Evolutionary conservation across 2,797 vertebrate species (phyloP).

Genomic region (Apodemus agrarius): DNA sequence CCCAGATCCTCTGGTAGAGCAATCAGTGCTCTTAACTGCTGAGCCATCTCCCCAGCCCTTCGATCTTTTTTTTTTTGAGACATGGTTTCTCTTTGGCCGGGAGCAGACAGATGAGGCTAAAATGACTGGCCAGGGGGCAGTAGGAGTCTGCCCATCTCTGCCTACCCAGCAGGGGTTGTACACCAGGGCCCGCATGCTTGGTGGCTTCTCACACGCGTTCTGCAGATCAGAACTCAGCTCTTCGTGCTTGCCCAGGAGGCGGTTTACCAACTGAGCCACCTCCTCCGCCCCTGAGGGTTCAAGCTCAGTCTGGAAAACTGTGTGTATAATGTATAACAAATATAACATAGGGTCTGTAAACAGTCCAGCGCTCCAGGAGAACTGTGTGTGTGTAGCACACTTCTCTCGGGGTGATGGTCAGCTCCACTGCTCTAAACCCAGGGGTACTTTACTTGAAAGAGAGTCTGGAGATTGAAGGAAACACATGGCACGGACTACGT

Average conservation of each 20-base stretch:
- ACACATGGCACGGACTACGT: neutral
- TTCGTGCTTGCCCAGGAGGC: neutral
- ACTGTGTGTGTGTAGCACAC: neutral
- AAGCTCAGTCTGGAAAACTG: neutral
- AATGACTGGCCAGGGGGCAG: neutral
- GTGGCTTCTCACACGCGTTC: neutral
- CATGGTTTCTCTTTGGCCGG: neutral
- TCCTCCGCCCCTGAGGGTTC: neutral
- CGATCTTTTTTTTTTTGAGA: neutral
- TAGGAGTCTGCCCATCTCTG: neutral
- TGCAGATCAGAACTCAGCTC: neutral
- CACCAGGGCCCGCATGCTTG: neutral
- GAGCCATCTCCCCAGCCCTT: neutral
- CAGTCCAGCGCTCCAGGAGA: neutral
- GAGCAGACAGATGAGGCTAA: neutral
- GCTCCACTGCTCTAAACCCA: neutral
- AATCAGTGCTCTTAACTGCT: neutral
- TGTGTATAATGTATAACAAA: neutral
- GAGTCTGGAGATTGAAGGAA: neutral
- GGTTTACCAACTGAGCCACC: neutral
- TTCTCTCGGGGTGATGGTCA: neutral
- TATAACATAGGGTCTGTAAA: neutral
- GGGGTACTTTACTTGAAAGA: neutral
- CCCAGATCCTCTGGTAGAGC: neutral
- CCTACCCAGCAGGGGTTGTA: neutral